Evolutionary conservation across 2,888 invertebrate species (phyloP), one percentile per base, ranked within the genome.

Genomic region (Rugalucina vietnamica): DNA sequence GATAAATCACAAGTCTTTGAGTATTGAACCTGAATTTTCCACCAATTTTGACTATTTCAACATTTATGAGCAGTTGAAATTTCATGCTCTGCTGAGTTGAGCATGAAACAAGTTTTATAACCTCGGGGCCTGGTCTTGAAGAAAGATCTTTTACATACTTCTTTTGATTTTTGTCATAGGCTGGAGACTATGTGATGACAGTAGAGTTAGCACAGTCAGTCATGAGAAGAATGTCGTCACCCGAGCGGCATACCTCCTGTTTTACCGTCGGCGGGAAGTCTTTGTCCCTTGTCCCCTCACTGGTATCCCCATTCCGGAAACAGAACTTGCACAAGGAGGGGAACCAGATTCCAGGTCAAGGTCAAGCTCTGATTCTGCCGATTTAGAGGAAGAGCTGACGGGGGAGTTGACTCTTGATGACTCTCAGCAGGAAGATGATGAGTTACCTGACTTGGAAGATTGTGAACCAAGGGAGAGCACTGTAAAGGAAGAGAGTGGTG

Each of bases 161-260:
- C n/a, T n/a, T n/a, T n/a, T n/a, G n/a, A n/a, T n/a, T n/a, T n/a
- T 24, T 21, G 14, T 74, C 80, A 2, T 84, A 93, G 93, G 90
- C 39, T 93, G 93, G 93, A 83, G 93, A 70, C 79, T 92, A 12
- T 94, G 93, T 90, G 93, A 94, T 89, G 94, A 94, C 84, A 92
- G 93, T 74, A 79, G 91, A 34, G 94, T 94, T 10, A 88, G 88
- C 1, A 43, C 88, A 2, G 82, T 91, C 27, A 87, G 89, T 75
- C 90, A 85, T 82, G 93, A 93, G 81, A 92, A 91, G 72, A 91
- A 92, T 79, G 93, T 92, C 0, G 90, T 93, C 89, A 94, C 95
- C 1, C 92, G 93, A 76, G 93, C 94, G n/a, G 96, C 95, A 0
- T 96, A 96, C 88, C 94, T 96, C 3, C 91, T 96, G 29, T 95